Percentiles rank a stretch among this genome's conserved stretches.
Evolutionary conservation across 2,888 invertebrate species (phyloP).

Genomic region (Acronicta alni): DNA sequence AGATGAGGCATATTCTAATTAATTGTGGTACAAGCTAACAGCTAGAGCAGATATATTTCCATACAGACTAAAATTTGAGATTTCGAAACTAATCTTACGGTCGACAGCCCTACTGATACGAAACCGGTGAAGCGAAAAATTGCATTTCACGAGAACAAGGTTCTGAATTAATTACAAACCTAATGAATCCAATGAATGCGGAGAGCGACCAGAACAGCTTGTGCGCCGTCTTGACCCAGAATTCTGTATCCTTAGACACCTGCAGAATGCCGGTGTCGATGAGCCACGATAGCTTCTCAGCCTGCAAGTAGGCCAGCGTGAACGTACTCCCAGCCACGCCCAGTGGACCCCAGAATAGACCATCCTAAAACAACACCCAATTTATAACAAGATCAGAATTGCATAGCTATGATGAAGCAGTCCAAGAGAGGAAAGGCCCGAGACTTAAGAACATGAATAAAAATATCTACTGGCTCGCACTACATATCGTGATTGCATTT

Average conservation of each 20-base stretch:
- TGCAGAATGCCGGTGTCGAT: slow-evolving; percentile 91
- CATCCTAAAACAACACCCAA: slow-evolving; percentile 70
- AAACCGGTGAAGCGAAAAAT: background rate
- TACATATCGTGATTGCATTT: no score
- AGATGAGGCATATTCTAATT: no score
- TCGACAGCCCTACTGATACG: background rate
- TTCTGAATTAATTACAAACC: slow-evolving; percentile 82
- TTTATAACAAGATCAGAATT: background rate
- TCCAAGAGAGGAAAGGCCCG: no score
- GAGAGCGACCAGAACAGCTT: slow-evolving; percentile 94
- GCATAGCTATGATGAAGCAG: background rate
- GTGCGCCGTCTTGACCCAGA: slow-evolving; percentile 91
- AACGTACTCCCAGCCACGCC: slow-evolving; percentile 92
- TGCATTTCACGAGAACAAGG: no score
- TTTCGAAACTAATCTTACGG: no score
- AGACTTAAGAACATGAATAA: no score
- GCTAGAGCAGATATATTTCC: no score
- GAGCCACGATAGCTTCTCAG: slow-evolving; percentile 95
- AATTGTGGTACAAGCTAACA: no score
- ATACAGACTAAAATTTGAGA: no score
- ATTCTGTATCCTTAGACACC: slow-evolving; percentile 88
- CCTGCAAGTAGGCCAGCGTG: slow-evolving; percentile 93
- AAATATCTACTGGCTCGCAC: no score
- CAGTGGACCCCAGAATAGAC: slow-evolving; percentile 83
- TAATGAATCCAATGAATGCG: slow-evolving; percentile 92